Percentiles rank a stretch among this genome's conserved stretches.
phyloP scores from a whole-genome alignment of 2,113 vertebrate genomes.

The Oreochromis spilurus region DNA sequence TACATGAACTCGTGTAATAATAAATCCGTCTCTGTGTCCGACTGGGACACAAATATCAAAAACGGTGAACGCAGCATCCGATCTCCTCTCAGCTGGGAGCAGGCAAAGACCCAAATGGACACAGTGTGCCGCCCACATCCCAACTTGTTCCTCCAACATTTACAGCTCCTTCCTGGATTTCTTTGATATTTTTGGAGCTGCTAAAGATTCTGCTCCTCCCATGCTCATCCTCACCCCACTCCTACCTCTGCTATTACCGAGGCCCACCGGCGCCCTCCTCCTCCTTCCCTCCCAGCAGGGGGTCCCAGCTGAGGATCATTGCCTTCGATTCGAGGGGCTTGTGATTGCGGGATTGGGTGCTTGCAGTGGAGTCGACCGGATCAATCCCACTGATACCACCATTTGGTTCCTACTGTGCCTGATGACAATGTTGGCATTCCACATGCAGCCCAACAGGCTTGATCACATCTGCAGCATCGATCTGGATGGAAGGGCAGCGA shows the following conservation, averaged over 20 bases:
- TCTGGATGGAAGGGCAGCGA: conserved; percentile 36
- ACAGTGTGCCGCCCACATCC: conserved; percentile 27
- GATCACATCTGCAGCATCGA: conserved; percentile 74
- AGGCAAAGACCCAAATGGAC: conserved; percentile 32
- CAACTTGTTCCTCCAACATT: conserved; percentile 25
- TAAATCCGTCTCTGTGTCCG: background rate
- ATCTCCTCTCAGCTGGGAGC: conserved; percentile 24
- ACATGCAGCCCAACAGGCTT: conserved; percentile 64
- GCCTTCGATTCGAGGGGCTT: conserved; percentile 65
- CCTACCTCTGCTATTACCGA: background rate
- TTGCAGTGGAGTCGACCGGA: conserved; percentile 61
- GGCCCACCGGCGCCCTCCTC: background rate
- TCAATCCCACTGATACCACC: conserved; percentile 73
- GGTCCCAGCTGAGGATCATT: conserved; percentile 69
- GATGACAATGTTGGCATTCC: conserved; percentile 77
- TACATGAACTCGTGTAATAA: background rate
- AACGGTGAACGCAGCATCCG: background rate
- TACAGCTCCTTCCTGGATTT: conserved; percentile 48
- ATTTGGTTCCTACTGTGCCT: conserved; percentile 75
- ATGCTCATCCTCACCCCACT: background rate
- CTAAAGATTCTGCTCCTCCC: background rate
- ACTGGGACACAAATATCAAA: background rate
- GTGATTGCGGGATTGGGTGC: conserved; percentile 65
- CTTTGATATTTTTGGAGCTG: conserved; percentile 61
- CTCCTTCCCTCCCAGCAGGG: conserved; percentile 42